phyloP scores from a whole-genome alignment of 2,113 vertebrate species.

The Oryzias curvinotus region DNA sequence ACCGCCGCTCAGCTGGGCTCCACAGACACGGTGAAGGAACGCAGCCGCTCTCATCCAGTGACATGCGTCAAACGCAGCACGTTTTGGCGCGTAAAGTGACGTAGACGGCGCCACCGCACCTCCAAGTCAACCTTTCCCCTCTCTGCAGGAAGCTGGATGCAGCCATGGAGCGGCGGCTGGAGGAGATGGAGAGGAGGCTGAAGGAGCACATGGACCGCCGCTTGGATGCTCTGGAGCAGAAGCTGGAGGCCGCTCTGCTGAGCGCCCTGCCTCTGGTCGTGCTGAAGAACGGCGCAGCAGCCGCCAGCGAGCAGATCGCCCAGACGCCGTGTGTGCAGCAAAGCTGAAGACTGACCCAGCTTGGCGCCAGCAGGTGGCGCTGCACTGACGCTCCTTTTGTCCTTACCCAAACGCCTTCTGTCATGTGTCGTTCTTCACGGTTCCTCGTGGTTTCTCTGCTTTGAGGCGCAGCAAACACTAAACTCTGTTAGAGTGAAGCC shows the following conservation, averaged over 20 bases:
- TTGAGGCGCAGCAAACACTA: too few relatives aligned
- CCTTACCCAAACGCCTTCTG: too few relatives aligned
- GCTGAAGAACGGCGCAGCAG: slow-evolving; percentile 6
- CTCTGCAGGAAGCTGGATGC: slow-evolving; percentile 53
- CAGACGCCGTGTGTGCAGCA: slow-evolving; percentile 11
- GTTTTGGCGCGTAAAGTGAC: too few relatives aligned
- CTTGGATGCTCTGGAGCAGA: slow-evolving; percentile 75
- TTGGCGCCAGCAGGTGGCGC: slow-evolving; percentile 2
- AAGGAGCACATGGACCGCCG: slow-evolving; percentile 77
- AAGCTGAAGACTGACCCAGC: background rate
- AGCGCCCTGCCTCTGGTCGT: slow-evolving; percentile 17
- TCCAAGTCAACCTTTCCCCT: too few relatives aligned
- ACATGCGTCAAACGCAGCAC: too few relatives aligned
- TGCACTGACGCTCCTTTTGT: background rate
- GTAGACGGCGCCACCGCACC: too few relatives aligned
- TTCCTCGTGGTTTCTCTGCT: too few relatives aligned
- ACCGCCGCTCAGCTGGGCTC: too few relatives aligned
- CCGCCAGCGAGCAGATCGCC: background rate
- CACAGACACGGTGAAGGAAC: too few relatives aligned
- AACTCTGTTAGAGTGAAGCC: too few relatives aligned
- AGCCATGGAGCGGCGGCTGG: slow-evolving; percentile 68
- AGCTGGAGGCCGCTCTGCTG: slow-evolving; percentile 65
- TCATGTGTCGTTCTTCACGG: too few relatives aligned
- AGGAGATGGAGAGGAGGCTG: slow-evolving; percentile 76
- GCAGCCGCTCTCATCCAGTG: too few relatives aligned